A percentile compares a stretch with the other conserved stretches of the same genome.
phyloP scores from a whole-genome alignment of 2,113 vertebrate species.

The Xenotilapia caudafasciata region DNA sequence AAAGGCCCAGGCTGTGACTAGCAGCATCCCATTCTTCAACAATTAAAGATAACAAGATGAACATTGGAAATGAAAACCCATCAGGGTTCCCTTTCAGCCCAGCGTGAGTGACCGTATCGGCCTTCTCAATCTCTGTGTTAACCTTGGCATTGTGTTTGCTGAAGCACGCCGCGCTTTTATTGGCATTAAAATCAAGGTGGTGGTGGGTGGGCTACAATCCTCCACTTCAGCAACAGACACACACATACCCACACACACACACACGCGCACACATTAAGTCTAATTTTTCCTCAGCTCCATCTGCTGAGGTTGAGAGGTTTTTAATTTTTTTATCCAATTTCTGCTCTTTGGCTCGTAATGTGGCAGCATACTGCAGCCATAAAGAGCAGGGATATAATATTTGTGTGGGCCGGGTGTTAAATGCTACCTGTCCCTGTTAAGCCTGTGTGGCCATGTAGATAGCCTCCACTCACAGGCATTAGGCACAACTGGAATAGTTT shows the following conservation, averaged over 20 bases:
- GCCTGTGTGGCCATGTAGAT: conserved; percentile 57
- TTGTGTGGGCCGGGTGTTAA: conserved; percentile 45
- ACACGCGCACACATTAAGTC: background rate
- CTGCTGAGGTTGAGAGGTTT: conserved; percentile 46
- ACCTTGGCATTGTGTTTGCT: conserved; percentile 54
- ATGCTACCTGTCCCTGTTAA: conserved; percentile 62
- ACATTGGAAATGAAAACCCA: conserved; percentile 68
- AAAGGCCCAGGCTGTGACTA: conserved; percentile 13
- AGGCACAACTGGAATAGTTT: conserved; percentile 42
- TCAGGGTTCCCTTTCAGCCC: conserved; percentile 33
- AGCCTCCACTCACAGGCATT: conserved; percentile 41
- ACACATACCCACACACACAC: background rate
- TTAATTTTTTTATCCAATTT: conserved; percentile 51
- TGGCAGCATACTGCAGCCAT: conserved; percentile 18
- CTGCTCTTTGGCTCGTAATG: conserved; percentile 18
- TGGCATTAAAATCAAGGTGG: conserved; percentile 28
- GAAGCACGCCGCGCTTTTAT: background rate
- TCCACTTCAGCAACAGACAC: background rate
- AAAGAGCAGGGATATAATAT: conserved; percentile 41
- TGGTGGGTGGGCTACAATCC: background rate
- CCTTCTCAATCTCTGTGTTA: conserved; percentile 50
- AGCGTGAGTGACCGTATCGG: conserved; percentile 37
- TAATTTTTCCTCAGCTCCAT: conserved; percentile 1
- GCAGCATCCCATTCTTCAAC: conserved; percentile 35
- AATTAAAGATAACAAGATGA: conserved; percentile 74